Conservation (phyloP, 2,113 vertebrate species). For the Ammospiza nelsoni region DNA sequence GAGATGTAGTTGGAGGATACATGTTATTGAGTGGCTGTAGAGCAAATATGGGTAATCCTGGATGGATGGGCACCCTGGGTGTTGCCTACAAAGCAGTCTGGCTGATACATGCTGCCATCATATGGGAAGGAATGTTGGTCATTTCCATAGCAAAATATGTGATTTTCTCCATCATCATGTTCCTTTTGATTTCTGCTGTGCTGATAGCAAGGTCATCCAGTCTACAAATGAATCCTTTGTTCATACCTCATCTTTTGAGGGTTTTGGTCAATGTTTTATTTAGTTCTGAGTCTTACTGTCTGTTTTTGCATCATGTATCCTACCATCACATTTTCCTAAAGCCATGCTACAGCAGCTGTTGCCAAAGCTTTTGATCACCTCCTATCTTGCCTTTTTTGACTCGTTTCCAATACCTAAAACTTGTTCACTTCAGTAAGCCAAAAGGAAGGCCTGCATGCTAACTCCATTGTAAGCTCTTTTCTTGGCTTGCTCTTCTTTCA, state of each 20-base stretch:
- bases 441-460: neutral
- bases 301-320: fast-evolving
- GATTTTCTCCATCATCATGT: neutral
- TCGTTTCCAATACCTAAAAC: neutral
- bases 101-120: neutral
- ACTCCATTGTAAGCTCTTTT: neutral
- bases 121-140: neutral
- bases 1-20: neutral
- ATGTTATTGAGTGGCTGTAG: neutral
- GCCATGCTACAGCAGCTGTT: neutral
- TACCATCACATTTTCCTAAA: neutral
- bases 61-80: neutral
- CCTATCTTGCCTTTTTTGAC: neutral
- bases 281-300: neutral
- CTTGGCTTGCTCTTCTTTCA: neutral
- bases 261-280: neutral
- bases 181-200: neutral
- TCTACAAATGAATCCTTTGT: neutral
- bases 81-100: neutral
- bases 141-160: neutral
- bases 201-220: neutral
- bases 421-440: neutral
- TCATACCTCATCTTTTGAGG: neutral
- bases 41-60: neutral
- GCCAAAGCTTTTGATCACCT: neutral